phyloP scores from a whole-genome alignment of 2,113 vertebrate genomes.

The Pardalotus punctatus region DNA sequence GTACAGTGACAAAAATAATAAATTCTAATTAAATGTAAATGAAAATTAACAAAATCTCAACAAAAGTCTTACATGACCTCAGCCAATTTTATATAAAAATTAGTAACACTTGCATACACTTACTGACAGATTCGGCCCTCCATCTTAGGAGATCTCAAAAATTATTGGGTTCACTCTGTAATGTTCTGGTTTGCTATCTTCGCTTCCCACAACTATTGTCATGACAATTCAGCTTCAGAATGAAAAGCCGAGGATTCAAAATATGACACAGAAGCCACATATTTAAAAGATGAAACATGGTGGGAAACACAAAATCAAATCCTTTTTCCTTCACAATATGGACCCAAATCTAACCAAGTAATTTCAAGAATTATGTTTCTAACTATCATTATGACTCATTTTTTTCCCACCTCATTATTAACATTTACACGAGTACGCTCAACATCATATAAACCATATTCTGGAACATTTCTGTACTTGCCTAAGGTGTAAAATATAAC shows the following conservation, averaged over 20 bases:
- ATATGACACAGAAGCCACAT: not conserved
- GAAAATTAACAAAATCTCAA: not conserved
- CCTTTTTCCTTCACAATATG: not conserved
- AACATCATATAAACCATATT: not conserved
- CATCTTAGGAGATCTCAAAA: not conserved
- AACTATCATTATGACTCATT: not conserved
- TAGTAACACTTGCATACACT: not conserved
- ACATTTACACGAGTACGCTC: not conserved
- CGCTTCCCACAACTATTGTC: not conserved
- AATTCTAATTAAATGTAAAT: not conserved
- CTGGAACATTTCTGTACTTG: not conserved
- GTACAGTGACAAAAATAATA: not conserved
- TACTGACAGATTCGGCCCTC: fast-evolving
- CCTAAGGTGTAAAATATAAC: not conserved
- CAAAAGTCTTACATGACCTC: not conserved
- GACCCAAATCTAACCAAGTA: not conserved
- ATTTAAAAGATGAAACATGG: not conserved
- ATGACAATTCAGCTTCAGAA: not conserved
- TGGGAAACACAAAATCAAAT: not conserved
- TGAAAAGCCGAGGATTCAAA: not conserved
- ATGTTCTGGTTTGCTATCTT: not conserved
- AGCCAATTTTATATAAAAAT: not conserved
- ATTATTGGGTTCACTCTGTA: not conserved
- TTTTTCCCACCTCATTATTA: not conserved
- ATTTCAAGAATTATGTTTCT: not conserved